Evolutionary conservation across 37 sponge, comb jelly and placozoan species (phyloP).

Genomic region (Beroe ovata): DNA sequence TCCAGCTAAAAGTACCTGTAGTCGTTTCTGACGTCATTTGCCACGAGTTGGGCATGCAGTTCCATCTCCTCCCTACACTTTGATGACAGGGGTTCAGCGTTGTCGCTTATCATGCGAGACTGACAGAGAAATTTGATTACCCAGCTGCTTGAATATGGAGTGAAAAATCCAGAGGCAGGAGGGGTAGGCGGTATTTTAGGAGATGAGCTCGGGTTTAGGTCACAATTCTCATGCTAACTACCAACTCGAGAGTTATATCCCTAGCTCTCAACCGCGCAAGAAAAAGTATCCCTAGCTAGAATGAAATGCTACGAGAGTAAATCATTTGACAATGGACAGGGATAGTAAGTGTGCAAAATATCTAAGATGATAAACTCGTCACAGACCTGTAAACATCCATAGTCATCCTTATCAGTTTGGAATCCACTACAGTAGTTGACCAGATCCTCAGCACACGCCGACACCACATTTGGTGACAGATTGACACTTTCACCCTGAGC

Average conservation of each 20-base stretch:
- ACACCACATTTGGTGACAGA: slow-evolving; percentile 21
- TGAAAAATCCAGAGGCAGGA: too few relatives aligned
- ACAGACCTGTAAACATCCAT: slow-evolving; percentile 31
- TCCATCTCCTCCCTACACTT: slow-evolving; percentile 41
- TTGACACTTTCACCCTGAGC: slow-evolving; percentile 62
- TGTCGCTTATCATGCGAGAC: background rate
- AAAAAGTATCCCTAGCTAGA: too few relatives aligned
- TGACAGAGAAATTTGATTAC: background rate
- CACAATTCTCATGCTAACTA: too few relatives aligned
- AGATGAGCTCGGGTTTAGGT: too few relatives aligned
- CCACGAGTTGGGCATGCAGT: slow-evolving; percentile 1
- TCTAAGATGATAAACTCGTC: too few relatives aligned
- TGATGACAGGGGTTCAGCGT: background rate
- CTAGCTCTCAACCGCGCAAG: too few relatives aligned
- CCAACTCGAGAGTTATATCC: too few relatives aligned
- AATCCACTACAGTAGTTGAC: slow-evolving; percentile 19
- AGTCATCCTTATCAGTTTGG: slow-evolving; percentile 40
- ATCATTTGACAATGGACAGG: too few relatives aligned
- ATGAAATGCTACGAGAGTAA: too few relatives aligned
- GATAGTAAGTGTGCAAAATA: too few relatives aligned
- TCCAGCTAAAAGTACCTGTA: slow-evolving; percentile 29
- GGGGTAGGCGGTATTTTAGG: too few relatives aligned
- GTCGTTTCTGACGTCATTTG: slow-evolving; percentile 40
- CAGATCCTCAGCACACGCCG: slow-evolving; percentile 42
- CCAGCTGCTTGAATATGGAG: too few relatives aligned